A percentile compares a stretch with the other conserved stretches of the same genome.
phyloP scores from a whole-genome alignment of 2,888 invertebrate species.

The Lucinisca nassula region DNA sequence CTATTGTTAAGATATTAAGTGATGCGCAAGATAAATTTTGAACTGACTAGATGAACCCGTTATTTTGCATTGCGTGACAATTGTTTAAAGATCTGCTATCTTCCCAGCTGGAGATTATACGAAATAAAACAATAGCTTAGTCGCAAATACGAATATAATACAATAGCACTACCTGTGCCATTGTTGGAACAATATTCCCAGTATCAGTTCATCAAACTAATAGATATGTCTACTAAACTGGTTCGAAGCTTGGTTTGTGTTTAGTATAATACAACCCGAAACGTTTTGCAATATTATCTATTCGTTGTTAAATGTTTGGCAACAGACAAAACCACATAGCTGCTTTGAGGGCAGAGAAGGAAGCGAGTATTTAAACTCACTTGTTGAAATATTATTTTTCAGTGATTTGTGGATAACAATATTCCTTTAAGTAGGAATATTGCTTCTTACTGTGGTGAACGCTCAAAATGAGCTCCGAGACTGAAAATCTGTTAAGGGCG shows the following conservation, averaged over 20 bases:
- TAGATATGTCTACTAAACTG: background rate
- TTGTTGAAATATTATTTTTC: too few species aligned
- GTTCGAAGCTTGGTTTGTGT: background rate
- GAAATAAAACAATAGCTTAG: background rate
- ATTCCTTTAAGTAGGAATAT: background rate
- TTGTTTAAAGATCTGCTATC: background rate
- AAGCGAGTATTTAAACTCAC: too few species aligned
- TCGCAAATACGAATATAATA: background rate
- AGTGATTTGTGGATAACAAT: background rate
- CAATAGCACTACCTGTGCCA: background rate
- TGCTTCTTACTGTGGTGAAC: background rate
- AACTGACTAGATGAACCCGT: background rate
- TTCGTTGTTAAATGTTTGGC: background rate
- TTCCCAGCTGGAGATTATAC: slow-evolving; percentile 3
- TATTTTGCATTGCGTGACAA: background rate
- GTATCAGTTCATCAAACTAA: background rate
- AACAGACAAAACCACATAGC: too few species aligned
- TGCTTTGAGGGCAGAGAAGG: too few species aligned
- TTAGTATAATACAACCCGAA: background rate
- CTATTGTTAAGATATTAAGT: background rate
- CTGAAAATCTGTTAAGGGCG: slow-evolving; percentile 69
- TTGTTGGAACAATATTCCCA: background rate
- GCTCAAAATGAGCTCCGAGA: slow-evolving; percentile 44
- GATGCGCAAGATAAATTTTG: background rate
- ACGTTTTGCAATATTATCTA: background rate